Evolutionary conservation across 2,888 invertebrate species (phyloP).

Genomic region (Raillietiella orientalis): DNA sequence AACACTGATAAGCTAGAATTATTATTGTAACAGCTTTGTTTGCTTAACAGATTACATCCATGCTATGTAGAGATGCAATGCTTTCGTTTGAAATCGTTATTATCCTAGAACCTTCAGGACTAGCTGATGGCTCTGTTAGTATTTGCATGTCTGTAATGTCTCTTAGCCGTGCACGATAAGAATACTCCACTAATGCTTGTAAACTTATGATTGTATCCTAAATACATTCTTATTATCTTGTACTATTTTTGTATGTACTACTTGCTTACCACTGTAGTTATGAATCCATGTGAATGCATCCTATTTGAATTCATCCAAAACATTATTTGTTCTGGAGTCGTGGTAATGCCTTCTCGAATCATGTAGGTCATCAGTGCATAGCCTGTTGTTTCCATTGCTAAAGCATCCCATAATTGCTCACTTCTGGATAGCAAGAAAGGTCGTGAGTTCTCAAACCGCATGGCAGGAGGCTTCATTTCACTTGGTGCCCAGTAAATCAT

Average conservation of each 20-base stretch:
- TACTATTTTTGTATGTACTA: background rate
- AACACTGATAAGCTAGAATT: slow-evolving; percentile 13
- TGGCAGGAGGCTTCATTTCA: slow-evolving; percentile 9
- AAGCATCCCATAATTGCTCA: slow-evolving; percentile 15
- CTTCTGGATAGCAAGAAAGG: slow-evolving; percentile 14
- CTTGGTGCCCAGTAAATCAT: slow-evolving; percentile 14
- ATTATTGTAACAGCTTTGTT: slow-evolving; percentile 1
- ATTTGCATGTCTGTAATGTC: slow-evolving; percentile 14
- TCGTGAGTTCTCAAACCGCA: slow-evolving; percentile 13
- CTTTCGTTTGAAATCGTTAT: slow-evolving; percentile 10
- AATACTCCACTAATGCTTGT: slow-evolving; percentile 17
- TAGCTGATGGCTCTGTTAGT: slow-evolving; percentile 11
- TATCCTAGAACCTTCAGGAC: slow-evolving; percentile 8
- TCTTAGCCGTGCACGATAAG: slow-evolving; percentile 13
- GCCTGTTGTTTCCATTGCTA: slow-evolving; percentile 19
- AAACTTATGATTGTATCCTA: slow-evolving; percentile 18
- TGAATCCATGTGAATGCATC: slow-evolving; percentile 13
- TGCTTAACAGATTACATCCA: slow-evolving; percentile 9
- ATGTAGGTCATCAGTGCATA: slow-evolving; percentile 19
- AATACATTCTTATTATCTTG: background rate
- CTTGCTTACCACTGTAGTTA: slow-evolving; percentile 12
- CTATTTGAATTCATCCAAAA: slow-evolving; percentile 15
- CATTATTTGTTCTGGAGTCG: slow-evolving; percentile 13
- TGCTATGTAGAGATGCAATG: slow-evolving; percentile 8
- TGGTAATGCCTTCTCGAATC: slow-evolving; percentile 12